Percentiles rank a stretch among this genome's conserved stretches.
phyloP scores from a whole-genome alignment of 1,140 invertebrate genomes.

The Drosophila bipectinata region DNA sequence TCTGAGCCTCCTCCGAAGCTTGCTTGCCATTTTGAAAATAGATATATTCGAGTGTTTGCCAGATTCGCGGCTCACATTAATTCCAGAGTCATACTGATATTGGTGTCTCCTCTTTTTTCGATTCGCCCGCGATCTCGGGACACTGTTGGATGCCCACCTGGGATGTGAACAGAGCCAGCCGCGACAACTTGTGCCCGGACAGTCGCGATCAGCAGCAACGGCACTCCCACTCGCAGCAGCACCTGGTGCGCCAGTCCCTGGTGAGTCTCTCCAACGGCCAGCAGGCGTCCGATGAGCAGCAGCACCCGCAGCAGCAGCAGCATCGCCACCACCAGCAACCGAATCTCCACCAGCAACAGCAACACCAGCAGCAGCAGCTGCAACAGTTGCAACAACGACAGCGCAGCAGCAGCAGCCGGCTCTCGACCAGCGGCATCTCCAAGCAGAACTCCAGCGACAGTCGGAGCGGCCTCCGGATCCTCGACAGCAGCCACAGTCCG shows the following conservation, averaged over 20 bases:
- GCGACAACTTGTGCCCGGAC: slow-evolving; percentile 82
- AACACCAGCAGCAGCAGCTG: slow-evolving; percentile 35
- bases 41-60: slow-evolving; percentile 74
- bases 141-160: slow-evolving; percentile 20
- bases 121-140: slow-evolving; percentile 38
- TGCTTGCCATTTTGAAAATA: slow-evolving; percentile 63
- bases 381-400: slow-evolving; percentile 37
- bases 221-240: slow-evolving; percentile 80
- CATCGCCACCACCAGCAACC: neutral
- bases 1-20: slow-evolving; percentile 19
- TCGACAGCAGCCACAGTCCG: slow-evolving; percentile 66
- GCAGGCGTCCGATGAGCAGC: slow-evolving; percentile 47
- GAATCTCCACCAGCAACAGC: slow-evolving; percentile 49
- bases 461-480: slow-evolving; percentile 51
- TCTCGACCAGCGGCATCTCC: slow-evolving; percentile 74
- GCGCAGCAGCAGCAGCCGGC: slow-evolving; percentile 64
- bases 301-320: neutral
- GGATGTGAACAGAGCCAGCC: slow-evolving; percentile 63
- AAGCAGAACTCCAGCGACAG: slow-evolving; percentile 78
- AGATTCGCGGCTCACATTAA: slow-evolving; percentile 40
- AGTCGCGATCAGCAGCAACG: slow-evolving; percentile 63
- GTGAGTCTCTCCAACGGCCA: slow-evolving; percentile 80
- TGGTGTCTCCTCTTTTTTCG: slow-evolving; percentile 60
- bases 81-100: slow-evolving; percentile 52
- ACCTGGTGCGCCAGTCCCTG: slow-evolving; percentile 82